Evolutionary conservation across 2,888 invertebrate genomes (phyloP).

Genomic region (Rhorus exstirpatorius): DNA sequence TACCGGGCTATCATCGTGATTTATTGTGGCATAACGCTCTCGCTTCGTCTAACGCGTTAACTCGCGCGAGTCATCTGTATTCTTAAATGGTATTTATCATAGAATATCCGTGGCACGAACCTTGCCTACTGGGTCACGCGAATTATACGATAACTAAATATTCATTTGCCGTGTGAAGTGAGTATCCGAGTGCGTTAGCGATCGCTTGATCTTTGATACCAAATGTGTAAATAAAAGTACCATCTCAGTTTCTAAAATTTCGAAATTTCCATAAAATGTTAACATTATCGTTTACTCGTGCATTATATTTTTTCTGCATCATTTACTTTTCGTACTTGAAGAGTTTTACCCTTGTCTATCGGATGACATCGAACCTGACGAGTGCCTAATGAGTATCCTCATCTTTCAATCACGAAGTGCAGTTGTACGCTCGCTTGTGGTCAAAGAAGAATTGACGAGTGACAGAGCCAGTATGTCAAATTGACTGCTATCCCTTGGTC

Average conservation of each 20-base stretch:
- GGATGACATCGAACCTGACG: background rate
- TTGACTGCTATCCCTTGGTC: conserved; percentile 24
- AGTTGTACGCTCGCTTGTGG: background rate
- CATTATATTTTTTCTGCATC: background rate
- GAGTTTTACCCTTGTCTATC: background rate
- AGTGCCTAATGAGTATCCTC: conserved; percentile 10
- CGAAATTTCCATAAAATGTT: too few species aligned
- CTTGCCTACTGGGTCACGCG: conserved; percentile 25
- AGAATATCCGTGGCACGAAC: conserved; percentile 37
- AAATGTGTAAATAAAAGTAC: too few species aligned
- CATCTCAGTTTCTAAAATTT: too few species aligned
- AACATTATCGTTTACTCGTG: background rate
- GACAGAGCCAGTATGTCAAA: conserved; percentile 18
- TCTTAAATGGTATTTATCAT: conserved; percentile 55
- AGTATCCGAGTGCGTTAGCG: too few species aligned
- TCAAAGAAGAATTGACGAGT: conserved; percentile 24
- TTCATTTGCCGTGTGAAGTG: conserved; percentile 28
- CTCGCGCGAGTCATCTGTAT: conserved; percentile 36
- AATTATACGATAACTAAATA: conserved; percentile 27
- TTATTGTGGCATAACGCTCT: conserved; percentile 60
- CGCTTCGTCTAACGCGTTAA: conserved; percentile 27
- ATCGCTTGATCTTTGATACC: background rate
- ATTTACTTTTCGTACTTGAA: background rate
- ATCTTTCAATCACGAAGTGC: conserved; percentile 49
- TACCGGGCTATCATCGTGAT: conserved; percentile 55